Conservation (phyloP, 2,797 vertebrate genomes). For the Todus mexicanus region DNA sequence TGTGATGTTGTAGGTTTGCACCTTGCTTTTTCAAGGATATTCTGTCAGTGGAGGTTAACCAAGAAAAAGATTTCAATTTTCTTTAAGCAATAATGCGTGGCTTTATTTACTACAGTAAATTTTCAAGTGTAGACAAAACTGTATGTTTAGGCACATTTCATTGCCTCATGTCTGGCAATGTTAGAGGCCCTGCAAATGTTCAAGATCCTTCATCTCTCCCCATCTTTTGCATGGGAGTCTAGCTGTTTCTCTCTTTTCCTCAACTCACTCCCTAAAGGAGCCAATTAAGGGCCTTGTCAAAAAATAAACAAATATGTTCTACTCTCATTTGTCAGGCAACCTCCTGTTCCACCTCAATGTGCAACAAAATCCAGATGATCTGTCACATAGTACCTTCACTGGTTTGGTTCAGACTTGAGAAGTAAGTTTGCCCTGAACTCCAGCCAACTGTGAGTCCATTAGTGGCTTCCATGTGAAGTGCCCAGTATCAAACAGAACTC, state of each 20-base stretch:
- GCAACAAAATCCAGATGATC: slow-evolving; percentile 40
- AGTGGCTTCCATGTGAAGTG: neutral
- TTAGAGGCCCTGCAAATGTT: neutral
- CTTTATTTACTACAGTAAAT: neutral
- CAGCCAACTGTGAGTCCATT: neutral
- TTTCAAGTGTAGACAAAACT: neutral
- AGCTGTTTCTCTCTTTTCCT: slow-evolving; percentile 13
- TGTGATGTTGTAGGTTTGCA: neutral
- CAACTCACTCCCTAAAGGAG: neutral
- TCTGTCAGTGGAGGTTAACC: neutral
- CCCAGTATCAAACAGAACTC: neutral
- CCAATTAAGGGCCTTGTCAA: neutral
- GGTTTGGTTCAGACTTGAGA: slow-evolving; percentile 29
- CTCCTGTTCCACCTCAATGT: neutral
- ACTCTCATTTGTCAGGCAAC: slow-evolving; percentile 4
- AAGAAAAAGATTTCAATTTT: neutral
- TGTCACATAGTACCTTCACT: neutral
- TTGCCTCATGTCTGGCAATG: neutral
- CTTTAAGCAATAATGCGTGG: neutral
- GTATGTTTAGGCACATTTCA: neutral
- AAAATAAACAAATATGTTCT: slow-evolving; percentile 21
- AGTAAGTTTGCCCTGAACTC: slow-evolving; percentile 8
- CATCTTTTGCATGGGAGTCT: neutral
- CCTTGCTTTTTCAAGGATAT: neutral
- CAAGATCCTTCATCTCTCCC: neutral